Base-by-base conservation (phyloP, 1,140 invertebrate species). In the Drosophila virilis region DNA sequence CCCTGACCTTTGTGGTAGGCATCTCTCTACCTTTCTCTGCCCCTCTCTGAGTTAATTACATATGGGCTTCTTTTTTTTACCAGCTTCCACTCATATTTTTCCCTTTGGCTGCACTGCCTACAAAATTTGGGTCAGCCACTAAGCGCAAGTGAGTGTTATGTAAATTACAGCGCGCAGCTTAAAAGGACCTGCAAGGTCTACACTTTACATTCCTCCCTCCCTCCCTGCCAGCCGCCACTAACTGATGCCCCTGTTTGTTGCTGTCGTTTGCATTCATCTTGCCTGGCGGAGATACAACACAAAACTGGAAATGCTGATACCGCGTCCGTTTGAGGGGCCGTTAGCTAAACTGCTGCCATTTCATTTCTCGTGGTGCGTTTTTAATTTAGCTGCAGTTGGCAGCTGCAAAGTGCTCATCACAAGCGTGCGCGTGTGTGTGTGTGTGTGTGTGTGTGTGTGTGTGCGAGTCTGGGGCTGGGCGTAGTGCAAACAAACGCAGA, bases 71-170 rank as follows among this genome's bases (percentile, higher is more conserved):
- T 43, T 60, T 38, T 60, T 38, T 45, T 32, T 7, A 3, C 52
- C 54, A 48, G 51, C 69, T 59, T 58, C 46, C 43, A 58, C 62
- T 59, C 74, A 66, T 78, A 64, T 68, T 37, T 50, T 28, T 17
- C 17, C 22, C 37, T 28, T 48, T 42, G 48, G 12, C 58, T 28
- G 35, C 35, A 40, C n/a, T 46, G 40, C 37, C 71, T 50, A 33
- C 72, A 33, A 77, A 79, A 86, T 86, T 86, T 86, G 69, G 83
- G 83, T 86, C 83, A 86, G 75, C 65, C 84, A 89, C 79, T 86
- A 86, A 83, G 84, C 82, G 80, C 78, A 79, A 88, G 84, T 80
- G 83, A 86, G 84, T 86, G 83, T 86, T 83, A 86, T 86, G 83
- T 80, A 86, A 86, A 86, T 86, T 88, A 83, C 71, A 72, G 61